Evolutionary conservation across 2,888 invertebrate species (phyloP), one percentile per base, ranked within the genome.

Genomic region (Mythimna lalbum): DNA sequence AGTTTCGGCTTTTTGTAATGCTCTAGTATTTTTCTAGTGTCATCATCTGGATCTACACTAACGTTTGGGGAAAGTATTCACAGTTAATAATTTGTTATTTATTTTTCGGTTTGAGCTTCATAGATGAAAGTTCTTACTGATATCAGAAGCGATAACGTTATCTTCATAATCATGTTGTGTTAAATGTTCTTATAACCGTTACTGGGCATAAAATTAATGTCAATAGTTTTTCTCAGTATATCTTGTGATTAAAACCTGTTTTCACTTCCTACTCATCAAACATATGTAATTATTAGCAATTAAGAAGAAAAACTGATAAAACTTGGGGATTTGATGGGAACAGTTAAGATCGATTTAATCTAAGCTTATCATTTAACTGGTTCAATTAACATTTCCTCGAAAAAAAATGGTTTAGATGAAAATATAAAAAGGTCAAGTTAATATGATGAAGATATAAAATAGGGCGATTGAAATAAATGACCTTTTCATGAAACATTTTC

Each of bases 281-380:
- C 59, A 61, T 56, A 57, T 57, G 14, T 57, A 60, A 17, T 52
- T 60, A 69, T 63, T 33, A 49, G 56, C 33, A 56, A 76, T 61
- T 80, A 63, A 70, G 33, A 53, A 75, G 55, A 39, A 56, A 77
- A 75, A 69, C 33, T 53, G 61, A 79, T 57, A 76, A 61, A 52
- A 39, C 21, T 65, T 69, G 64, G 27, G n/a, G 53, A 57, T 62
- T 64, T 53, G 49, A 66, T 77, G 63, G 52, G 63, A 68, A 67
- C 56, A 39, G 21, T 67, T 59, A 60, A 27, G 27, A 27, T 63
- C 12, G n/a, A 63, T 43, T 27, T 49, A 53, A 69, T 55, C 53
- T 57, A 49, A 56, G 43, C 74, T 65, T 68, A 59, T 53, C 52
- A 36, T 74, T 70, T 33, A 68, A 59, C 12, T 43, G 10, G 43